Percentiles rank a stretch among this genome's conserved stretches.
phyloP scores from a whole-genome alignment of 2,113 vertebrate genomes.

The Oryzias woworae region DNA sequence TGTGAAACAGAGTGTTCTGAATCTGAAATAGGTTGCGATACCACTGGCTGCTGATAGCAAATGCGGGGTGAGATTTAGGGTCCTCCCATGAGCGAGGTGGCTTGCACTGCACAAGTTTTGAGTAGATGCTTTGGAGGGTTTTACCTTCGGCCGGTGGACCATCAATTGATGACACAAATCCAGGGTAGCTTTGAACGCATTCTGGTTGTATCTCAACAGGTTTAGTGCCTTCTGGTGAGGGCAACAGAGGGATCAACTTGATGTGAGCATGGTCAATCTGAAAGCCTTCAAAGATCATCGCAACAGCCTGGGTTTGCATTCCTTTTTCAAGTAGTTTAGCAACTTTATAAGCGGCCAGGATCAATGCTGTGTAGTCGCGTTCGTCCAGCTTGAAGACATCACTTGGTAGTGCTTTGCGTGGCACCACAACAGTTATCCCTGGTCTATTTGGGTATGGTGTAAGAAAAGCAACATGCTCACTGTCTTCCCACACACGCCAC shows the following conservation, averaged over 20 bases:
- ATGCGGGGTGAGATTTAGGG: constrained; percentile 68
- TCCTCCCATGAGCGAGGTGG: constrained; percentile 74
- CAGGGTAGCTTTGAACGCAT: constrained; percentile 68
- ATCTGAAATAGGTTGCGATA: constrained; percentile 79
- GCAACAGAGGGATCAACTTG: constrained; percentile 74
- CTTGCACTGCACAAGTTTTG: constrained; percentile 64
- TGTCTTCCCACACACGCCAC: constrained; percentile 82
- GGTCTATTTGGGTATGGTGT: constrained; percentile 79
- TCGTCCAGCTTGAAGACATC: constrained; percentile 71
- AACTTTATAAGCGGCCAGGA: constrained; percentile 67
- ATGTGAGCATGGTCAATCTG: constrained; percentile 78
- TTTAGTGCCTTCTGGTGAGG: constrained; percentile 43
- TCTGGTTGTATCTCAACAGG: constrained; percentile 38
- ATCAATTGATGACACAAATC: constrained; percentile 75
- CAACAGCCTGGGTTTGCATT: constrained; percentile 67
- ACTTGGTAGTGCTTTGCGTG: constrained; percentile 74
- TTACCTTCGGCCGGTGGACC: constrained; percentile 66
- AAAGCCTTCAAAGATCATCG: constrained; percentile 78
- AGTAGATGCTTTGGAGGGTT: constrained; percentile 60
- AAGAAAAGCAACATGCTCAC: constrained; percentile 75
- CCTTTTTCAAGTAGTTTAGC: constrained; percentile 67
- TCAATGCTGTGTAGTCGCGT: constrained; percentile 68
- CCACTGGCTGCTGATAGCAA: constrained; percentile 77
- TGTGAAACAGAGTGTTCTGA: constrained; percentile 81
- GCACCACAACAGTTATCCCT: constrained; percentile 76